Conservation (phyloP, 2,888 invertebrate species). For the Shargacucullia verbasci region DNA sequence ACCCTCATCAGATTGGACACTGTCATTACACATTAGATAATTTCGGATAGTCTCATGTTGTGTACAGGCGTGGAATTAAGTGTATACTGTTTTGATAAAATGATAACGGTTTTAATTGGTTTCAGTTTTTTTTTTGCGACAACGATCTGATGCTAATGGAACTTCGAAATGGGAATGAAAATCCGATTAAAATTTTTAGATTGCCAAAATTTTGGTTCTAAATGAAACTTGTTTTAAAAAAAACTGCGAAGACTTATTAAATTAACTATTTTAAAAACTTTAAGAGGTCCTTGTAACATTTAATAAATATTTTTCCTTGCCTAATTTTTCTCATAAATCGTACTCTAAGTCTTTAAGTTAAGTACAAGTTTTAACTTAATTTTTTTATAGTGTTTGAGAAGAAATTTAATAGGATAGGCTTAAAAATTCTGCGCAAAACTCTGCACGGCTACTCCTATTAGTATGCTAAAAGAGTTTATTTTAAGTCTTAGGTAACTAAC, state of each 20-base stretch:
- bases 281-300: slow-evolving; percentile 9
- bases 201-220: slow-evolving; percentile 16
- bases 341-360: slow-evolving; percentile 19
- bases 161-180: not conserved
- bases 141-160: not conserved
- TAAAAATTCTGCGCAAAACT: slow-evolving; percentile 33
- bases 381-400: slow-evolving; percentile 16
- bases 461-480: slow-evolving; percentile 52
- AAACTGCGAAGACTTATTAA: slow-evolving; percentile 12
- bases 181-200: slow-evolving; percentile 6
- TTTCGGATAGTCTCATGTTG: slow-evolving; percentile 71
- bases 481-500: slow-evolving; percentile 49
- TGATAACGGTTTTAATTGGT: slow-evolving; percentile 3
- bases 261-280: slow-evolving; percentile 25
- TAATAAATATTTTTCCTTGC: slow-evolving; percentile 13
- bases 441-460: slow-evolving; percentile 37
- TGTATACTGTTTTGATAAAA: slow-evolving; percentile 20
- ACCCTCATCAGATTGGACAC: slow-evolving; percentile 83
- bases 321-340: slow-evolving; percentile 27
- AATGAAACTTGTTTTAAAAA: slow-evolving; percentile 7
- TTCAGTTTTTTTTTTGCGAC: not conserved
- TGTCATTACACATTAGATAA: slow-evolving; percentile 83
- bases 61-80: slow-evolving; percentile 59
- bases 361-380: slow-evolving; percentile 32
- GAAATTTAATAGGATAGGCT: slow-evolving; percentile 25